Evolutionary conservation across 2,113 vertebrate species (phyloP), one percentile per base, ranked within the genome.

Genomic region (Apeltes quadracus): DNA sequence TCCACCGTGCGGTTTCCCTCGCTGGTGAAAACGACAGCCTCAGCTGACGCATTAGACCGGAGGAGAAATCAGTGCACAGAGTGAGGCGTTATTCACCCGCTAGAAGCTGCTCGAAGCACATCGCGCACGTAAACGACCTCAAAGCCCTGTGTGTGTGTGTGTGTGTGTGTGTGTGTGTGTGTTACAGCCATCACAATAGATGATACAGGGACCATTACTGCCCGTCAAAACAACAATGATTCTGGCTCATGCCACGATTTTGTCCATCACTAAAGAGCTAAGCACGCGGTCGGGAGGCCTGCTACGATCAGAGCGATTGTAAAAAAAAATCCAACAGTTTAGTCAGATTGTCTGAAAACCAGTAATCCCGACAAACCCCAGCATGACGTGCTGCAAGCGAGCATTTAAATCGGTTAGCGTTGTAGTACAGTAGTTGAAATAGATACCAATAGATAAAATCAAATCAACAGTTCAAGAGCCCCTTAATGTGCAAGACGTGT

Each of bases 31-130:
- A 70, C 44, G 72, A 53, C 0, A 3, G 51, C 14, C 39, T 81
- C 61, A 7, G 41, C 75, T 50, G 62, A 55, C 20, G 41, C 16
- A 74, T 43, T 51, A 67, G 12, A 61, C 75, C 16, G 0, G 1
- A 54, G 11, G 39, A 62, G 63, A 76, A 83, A 80, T 76, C 46
- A 44, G 71, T 75, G 51, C 48, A 41, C 22, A 68, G 18, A 55
- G 55, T 59, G 57, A 18, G 9, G 36, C 34, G 75, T 69, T 72
- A 46, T 50, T 48, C 43, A 62, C 16, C 44, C 63, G 72, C 51
- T 66, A 67, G 76, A 67, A 61, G 43, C 32, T 34, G 32, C 54
- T 48, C 48, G 32, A 50, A 41, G 46, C 16, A 46, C 6, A 51
- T 44, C 36, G 61, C 14, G 14, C 29, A 36, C 27, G 36, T 22